Conservation (phyloP, 1,140 invertebrate genomes). For the Asbolus verrucosus region DNA sequence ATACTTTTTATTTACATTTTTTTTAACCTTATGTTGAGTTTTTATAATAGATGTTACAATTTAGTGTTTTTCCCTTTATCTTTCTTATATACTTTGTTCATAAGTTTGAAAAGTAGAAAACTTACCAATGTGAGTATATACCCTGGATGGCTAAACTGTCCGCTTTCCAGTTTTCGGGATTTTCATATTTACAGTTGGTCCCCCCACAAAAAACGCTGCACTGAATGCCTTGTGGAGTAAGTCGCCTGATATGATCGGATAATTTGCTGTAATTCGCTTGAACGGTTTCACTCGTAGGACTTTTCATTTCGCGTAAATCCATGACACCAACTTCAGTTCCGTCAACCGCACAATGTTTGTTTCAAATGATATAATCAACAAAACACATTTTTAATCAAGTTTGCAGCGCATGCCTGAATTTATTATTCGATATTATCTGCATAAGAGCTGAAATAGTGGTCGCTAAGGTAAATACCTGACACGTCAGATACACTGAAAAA, state of each 20-base stretch:
- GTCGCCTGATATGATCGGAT: slow-evolving; percentile 64
- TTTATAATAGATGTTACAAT: too few species aligned
- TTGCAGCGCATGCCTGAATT: slow-evolving; percentile 52
- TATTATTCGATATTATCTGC: slow-evolving; percentile 52
- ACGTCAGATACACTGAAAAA: slow-evolving; percentile 30
- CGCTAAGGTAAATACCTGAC: slow-evolving; percentile 52
- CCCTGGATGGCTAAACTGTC: slow-evolving; percentile 81
- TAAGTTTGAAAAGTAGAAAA: too few species aligned
- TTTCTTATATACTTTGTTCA: too few species aligned
- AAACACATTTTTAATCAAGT: slow-evolving; percentile 46
- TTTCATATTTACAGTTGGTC: slow-evolving; percentile 84
- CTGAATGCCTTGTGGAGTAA: slow-evolving; percentile 75
- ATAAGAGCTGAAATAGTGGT: slow-evolving; percentile 49
- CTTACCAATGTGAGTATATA: slow-evolving; percentile 87
- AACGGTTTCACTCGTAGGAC: slow-evolving; percentile 49
- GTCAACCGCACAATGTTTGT: slow-evolving; percentile 16
- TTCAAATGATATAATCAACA: slow-evolving; percentile 42
- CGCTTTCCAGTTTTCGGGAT: slow-evolving; percentile 72
- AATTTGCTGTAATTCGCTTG: slow-evolving; percentile 63
- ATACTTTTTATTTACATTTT: too few species aligned
- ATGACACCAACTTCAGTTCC: too few species aligned
- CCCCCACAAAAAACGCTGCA: slow-evolving; percentile 88
- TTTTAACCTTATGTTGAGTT: too few species aligned
- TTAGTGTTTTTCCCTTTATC: too few species aligned
- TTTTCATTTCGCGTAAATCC: slow-evolving; percentile 51